Conservation (phyloP, 2,113 vertebrate species). For the Burhinus oedicnemus region DNA sequence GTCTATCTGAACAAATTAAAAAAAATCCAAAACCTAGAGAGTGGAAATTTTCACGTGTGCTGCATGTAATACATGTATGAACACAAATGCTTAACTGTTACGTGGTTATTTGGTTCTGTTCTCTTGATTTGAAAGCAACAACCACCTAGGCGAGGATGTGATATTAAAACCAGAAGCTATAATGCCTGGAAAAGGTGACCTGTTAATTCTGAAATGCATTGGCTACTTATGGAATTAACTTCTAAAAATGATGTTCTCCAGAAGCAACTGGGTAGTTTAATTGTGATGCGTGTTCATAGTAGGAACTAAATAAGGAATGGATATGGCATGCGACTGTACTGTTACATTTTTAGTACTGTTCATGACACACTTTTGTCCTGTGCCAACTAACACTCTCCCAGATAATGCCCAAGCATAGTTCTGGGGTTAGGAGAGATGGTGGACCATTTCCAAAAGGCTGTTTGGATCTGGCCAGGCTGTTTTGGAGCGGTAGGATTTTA, state of each 20-base stretch:
- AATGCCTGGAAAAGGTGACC: neutral
- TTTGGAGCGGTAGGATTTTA: neutral
- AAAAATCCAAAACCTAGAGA: neutral
- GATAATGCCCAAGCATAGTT: constrained; percentile 36
- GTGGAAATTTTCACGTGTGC: neutral
- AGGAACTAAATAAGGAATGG: constrained; percentile 32
- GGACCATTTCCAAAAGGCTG: neutral
- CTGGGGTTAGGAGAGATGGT: neutral
- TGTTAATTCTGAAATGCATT: neutral
- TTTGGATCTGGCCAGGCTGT: neutral
- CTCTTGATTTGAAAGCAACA: neutral
- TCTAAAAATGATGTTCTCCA: neutral
- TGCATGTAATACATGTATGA: accelerated
- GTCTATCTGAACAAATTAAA: neutral
- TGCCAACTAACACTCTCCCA: constrained; percentile 29
- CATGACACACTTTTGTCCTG: constrained; percentile 28
- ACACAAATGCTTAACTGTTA: neutral
- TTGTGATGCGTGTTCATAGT: neutral
- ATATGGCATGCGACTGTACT: neutral
- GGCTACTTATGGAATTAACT: neutral
- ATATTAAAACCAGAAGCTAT: neutral
- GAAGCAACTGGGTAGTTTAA: neutral
- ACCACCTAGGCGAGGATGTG: neutral
- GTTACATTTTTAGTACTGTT: constrained; percentile 39
- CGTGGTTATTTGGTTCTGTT: neutral